Conservation (phyloP, 2,888 invertebrate species). For the Caradrina kadenii region DNA sequence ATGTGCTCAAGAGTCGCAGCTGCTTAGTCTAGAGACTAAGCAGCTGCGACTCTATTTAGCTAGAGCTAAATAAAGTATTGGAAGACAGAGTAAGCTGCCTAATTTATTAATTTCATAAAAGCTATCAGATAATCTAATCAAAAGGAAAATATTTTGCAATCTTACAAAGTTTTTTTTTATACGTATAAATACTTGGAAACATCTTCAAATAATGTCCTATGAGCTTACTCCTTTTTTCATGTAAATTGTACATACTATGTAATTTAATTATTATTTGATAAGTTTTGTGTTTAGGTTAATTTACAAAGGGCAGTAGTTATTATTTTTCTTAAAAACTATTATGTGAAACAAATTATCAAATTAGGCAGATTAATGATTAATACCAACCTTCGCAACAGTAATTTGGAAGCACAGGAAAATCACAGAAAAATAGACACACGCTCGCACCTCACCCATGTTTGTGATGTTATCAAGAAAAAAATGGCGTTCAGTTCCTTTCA, state of each 20-base stretch:
- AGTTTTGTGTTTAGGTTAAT: no score
- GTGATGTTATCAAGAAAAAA: conserved; percentile 79
- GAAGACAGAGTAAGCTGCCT: neutral
- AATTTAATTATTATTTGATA: no score
- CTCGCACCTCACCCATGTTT: conserved; percentile 81
- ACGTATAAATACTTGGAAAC: neutral
- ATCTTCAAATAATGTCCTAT: no score
- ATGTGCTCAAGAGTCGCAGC: no score
- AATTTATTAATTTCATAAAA: neutral
- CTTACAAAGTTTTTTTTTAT: neutral
- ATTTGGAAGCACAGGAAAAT: conserved; percentile 76
- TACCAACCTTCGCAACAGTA: conserved; percentile 77
- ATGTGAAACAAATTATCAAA: no score
- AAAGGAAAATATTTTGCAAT: neutral
- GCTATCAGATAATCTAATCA: neutral
- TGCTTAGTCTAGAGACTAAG: no score
- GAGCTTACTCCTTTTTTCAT: no score
- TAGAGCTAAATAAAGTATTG: no score
- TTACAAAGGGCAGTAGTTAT: no score
- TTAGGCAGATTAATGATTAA: neutral
- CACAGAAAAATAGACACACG: conserved; percentile 76
- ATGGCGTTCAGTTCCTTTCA: conserved; percentile 74
- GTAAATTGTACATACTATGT: no score
- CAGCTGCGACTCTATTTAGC: no score
- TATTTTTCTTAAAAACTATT: no score